phyloP scores from a whole-genome alignment of 2,888 invertebrate species.

The Frankliniella fusca region DNA sequence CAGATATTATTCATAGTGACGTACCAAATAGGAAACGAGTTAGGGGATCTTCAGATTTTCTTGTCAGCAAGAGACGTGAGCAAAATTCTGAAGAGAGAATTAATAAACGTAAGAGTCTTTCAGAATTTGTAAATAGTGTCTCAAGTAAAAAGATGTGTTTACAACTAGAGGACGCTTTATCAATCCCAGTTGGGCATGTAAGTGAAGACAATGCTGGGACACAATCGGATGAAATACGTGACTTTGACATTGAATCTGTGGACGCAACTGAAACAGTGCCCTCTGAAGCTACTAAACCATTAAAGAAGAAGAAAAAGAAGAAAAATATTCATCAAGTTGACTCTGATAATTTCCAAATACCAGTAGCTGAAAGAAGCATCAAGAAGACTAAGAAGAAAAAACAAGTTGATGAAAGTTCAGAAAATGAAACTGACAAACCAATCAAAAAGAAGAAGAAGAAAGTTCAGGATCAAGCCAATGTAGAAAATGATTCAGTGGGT shows the following conservation, averaged over 20 bases:
- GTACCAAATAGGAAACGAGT: too few species aligned
- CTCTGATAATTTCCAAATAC: not conserved
- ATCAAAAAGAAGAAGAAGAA: not conserved
- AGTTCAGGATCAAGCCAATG: not conserved
- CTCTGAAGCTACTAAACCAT: not conserved
- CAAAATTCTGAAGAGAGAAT: too few species aligned
- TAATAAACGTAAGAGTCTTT: too few species aligned
- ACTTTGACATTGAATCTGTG: not conserved
- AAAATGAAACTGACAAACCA: not conserved
- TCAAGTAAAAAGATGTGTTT: not conserved
- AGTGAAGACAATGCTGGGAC: too few species aligned
- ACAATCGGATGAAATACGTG: too few species aligned
- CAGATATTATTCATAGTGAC: too few species aligned
- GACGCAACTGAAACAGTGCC: not conserved
- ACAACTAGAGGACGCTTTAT: not conserved
- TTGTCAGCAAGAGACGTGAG: too few species aligned
- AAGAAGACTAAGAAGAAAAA: too few species aligned
- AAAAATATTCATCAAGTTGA: not conserved
- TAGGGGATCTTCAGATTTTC: too few species aligned
- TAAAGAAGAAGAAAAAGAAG: not conserved
- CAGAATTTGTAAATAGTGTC: not conserved
- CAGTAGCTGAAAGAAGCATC: not conserved
- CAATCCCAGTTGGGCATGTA: too few species aligned
- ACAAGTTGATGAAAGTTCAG: too few species aligned
- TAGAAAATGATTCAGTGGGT: not conserved